Evolutionary conservation across 1,140 invertebrate genomes (phyloP), one percentile per base, ranked within the genome.

Genomic region (Leptopilina clavipes): DNA sequence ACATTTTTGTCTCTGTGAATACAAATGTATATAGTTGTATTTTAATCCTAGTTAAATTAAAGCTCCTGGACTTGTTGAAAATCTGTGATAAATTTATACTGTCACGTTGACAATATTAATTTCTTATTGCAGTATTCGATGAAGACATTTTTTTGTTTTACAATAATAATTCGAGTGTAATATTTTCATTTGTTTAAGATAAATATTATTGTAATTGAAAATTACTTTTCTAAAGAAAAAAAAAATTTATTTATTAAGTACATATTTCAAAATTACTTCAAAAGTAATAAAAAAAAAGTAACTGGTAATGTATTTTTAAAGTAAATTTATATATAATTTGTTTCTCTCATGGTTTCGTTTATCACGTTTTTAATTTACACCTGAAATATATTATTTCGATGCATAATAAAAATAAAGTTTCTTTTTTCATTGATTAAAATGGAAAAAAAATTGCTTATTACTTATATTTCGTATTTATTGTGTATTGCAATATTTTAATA

Each of bases 41-140:
- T 80, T 81, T 82, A 81, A 80, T 77, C 45, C 74, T 82, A 78
- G 43, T 22, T 73, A 76, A 75, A 79, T 54, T 74, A 78, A 83
- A 82, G 31, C 44, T 79, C 73, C 76, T 75, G 79, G 81, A 79
- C 73, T 79, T 79, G 74, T 81, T 75, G 76, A 80, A 78, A 85
- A 86, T 83, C 86, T 87, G 85, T 88, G 84, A 87, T 87, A 86
- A 86, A 86, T 85, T 87, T 87, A 78, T 86, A 86, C 74, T 71
- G 74, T 74, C 73, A 70, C 65, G 45, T 70, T 70, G 73, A 74
- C 56, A 70, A 74, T 74, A 74, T 74, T 74, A n/a, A 45, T 74
- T 75, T 75, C 43, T 71, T 75, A 48, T 71, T 71, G 22, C 65
- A 75, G 59, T 75, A 70, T 71, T 75, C 45, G 59, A 52, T 52